phyloP scores from a whole-genome alignment of 2,797 vertebrate species.

The Kryptolebias ocellatus region DNA sequence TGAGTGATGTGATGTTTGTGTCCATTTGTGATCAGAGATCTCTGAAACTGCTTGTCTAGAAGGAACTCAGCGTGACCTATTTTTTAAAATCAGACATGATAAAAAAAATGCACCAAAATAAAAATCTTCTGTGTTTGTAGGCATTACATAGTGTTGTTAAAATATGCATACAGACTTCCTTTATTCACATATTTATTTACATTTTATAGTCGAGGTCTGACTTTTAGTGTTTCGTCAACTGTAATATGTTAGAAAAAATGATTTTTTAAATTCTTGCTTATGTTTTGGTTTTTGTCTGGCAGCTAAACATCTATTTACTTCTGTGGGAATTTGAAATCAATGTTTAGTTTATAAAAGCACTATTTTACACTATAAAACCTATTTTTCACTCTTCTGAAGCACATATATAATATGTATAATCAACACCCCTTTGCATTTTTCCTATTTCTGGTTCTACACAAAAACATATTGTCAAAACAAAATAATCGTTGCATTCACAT shows the following conservation, averaged over 20 bases:
- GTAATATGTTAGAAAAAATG: neutral
- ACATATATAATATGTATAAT: neutral
- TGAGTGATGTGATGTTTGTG: neutral
- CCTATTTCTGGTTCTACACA: neutral
- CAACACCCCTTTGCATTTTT: neutral
- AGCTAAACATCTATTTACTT: neutral
- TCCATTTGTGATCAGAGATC: neutral
- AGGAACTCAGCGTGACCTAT: neutral
- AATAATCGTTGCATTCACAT: constrained; percentile 3
- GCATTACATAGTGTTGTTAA: no score
- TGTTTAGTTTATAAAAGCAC: neutral
- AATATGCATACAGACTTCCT: no score
- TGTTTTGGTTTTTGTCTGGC: neutral
- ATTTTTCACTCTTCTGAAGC: neutral
- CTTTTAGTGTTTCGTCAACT: no score
- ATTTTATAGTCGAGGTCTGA: no score
- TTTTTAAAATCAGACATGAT: neutral
- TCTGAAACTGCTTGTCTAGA: neutral
- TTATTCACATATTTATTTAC: no score
- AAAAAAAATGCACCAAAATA: neutral
- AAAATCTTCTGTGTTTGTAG: no score
- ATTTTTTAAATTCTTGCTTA: neutral
- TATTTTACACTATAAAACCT: neutral
- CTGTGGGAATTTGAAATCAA: neutral
- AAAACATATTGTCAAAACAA: neutral